phyloP scores from a whole-genome alignment of 2,888 invertebrate species.

The Crossocerus cetratus region DNA sequence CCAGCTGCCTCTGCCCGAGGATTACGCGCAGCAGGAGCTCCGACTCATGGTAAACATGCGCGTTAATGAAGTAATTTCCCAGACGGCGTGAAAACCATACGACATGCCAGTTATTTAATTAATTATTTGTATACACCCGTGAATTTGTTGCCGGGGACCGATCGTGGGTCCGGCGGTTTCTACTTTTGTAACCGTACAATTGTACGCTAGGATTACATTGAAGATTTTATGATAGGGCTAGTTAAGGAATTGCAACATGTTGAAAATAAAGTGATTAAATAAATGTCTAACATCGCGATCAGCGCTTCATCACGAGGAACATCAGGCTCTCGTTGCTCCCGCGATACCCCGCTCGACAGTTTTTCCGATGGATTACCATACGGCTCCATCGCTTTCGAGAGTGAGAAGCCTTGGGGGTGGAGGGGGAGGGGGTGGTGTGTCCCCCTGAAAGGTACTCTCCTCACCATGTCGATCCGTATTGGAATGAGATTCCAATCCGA shows the following conservation, averaged over 20 bases:
- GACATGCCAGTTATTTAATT: not conserved
- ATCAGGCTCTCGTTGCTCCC: no score
- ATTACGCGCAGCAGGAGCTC: conserved; percentile 79
- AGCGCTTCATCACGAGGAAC: no score
- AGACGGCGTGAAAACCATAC: conserved; percentile 17
- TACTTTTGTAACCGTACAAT: not conserved
- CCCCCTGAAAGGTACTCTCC: no score
- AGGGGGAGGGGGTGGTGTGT: no score
- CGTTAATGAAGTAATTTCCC: conserved; percentile 48
- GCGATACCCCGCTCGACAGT: no score
- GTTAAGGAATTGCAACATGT: not conserved
- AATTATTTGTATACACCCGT: not conserved
- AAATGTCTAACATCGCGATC: not conserved
- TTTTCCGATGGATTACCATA: no score
- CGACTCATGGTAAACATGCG: conserved; percentile 70
- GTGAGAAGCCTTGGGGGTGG: no score
- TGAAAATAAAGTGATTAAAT: not conserved
- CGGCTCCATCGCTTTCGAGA: no score
- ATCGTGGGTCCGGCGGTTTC: conserved; percentile 3
- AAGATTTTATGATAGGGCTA: not conserved
- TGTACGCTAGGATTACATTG: not conserved
- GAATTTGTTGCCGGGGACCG: not conserved
- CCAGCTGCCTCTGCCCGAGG: conserved; percentile 80
- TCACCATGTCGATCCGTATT: no score
- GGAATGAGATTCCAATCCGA: no score